Evolutionary conservation across 2,113 vertebrate species (phyloP), one percentile per base, ranked within the genome.

Genomic region (Sorex fumeus): DNA sequence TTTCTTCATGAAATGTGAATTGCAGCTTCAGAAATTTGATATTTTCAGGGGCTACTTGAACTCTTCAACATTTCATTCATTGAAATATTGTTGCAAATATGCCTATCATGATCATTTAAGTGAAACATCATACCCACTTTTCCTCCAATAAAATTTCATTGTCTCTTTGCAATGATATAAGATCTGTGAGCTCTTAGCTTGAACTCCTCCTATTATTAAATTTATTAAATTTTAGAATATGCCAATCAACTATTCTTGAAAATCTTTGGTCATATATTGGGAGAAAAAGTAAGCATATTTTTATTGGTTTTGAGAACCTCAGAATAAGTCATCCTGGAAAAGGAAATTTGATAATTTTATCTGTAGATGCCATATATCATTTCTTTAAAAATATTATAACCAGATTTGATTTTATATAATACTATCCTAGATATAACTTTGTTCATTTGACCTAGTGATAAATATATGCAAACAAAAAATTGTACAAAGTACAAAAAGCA

Each of bases 11-110:
- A 83, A 34, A 74, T 64, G 4, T 76, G 67, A 93, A 88, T 5
- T 88, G 23, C 32, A 79, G n/a, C 69, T 91, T 89, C 60, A 91
- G 66, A 91, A 95, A 85, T 71, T 28, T 82, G 23, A 75, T 91
- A 53, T 87, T 82, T 95, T 77, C 47, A 36, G 67, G 36, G 9
- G 36, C 34, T 57, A 70, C 6, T 85, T 93, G 47, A 91, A 84
- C 18, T 53, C 8, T 64, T 16, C 50, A 10, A 3, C 16, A 36
- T 18, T 69, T 75, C 21, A 69, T 79, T 88, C 72, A 82, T 47
- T 91, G 47, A 87, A 53, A n/a, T 84, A 71, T 60, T 40, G 84
- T n/a, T 75, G 19, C 30, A 53, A 23, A 60, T 89, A 87, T 82
- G 91, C 70, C n/a, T 67, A 76, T 25, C n/a, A 69, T n/a, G 19